These are phyloP conservation scores for Pycnonotus jocosus DNA, from an alignment of 2,113 vertebrate species.

Conservation along the genomic window DNA sequence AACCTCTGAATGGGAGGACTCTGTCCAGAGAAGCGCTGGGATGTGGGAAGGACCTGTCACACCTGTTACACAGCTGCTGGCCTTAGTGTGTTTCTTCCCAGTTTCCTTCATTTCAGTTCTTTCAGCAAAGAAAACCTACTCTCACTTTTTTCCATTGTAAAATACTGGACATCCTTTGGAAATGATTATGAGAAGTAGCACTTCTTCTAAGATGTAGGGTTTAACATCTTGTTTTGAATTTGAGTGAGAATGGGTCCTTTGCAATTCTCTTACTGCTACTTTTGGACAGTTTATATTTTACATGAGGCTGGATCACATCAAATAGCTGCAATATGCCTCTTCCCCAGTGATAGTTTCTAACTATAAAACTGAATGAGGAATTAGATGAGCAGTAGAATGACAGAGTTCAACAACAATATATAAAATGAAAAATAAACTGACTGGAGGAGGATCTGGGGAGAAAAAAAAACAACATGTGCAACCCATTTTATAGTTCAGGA, in stretches of 20 bases:
- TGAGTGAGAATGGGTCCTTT: background rate
- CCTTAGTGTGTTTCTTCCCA: background rate
- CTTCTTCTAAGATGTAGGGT: background rate
- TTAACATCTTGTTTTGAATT: background rate
- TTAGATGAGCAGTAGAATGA: background rate
- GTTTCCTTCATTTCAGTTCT: background rate
- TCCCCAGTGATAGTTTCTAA: background rate
- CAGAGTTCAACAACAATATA: background rate
- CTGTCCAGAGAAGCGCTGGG: background rate
- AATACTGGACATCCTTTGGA: background rate
- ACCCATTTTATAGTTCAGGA: slow-evolving; percentile 15
- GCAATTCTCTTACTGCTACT: background rate
- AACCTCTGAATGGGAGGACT: background rate
- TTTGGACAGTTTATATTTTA: background rate
- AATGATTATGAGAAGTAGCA: background rate
- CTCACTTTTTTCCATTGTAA: background rate
- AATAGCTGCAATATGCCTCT: background rate
- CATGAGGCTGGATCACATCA: background rate
- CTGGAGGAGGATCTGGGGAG: background rate
- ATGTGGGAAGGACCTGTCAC: background rate
- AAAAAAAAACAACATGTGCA: slow-evolving; percentile 16
- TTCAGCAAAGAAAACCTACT: background rate
- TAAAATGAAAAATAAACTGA: background rate
- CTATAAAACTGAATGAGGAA: background rate
- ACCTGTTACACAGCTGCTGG: background rate